These are phyloP conservation scores for Trichonephila clavata DNA, from an alignment of 1,140 invertebrate genomes.

Conservation along the genomic window DNA sequence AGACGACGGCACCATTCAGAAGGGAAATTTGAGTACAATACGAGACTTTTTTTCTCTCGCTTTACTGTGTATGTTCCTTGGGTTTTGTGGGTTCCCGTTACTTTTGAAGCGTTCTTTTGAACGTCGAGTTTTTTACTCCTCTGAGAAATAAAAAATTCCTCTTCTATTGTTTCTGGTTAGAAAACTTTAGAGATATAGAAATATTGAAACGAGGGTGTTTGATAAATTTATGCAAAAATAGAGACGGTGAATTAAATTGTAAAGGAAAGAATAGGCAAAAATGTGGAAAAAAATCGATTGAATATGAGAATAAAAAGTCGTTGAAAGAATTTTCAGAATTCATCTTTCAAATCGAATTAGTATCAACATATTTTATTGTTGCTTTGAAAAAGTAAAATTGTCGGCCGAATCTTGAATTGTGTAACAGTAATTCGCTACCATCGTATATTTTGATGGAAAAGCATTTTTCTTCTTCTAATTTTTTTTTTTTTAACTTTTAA, in stretches of 20 bases:
- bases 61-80: not conserved
- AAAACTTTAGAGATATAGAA: constrained; percentile 24
- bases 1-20: not conserved
- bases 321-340: constrained; percentile 23
- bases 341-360: constrained; percentile 19
- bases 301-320: constrained; percentile 31
- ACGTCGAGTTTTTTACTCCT: not conserved
- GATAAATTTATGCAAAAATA: constrained; percentile 39
- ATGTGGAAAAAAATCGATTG: not conserved
- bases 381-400: not conserved
- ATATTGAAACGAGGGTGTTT: constrained; percentile 33
- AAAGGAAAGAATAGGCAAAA: constrained; percentile 22
- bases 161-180: constrained; percentile 21
- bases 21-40: constrained; percentile 29
- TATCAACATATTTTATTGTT: constrained; percentile 34
- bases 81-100: constrained; percentile 25
- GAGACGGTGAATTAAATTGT: constrained; percentile 22
- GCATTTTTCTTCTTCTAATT: not conserved
- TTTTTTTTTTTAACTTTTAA: too few species aligned
- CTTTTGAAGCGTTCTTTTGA: constrained; percentile 18
- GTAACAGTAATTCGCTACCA: not conserved
- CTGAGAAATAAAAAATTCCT: constrained; percentile 22
- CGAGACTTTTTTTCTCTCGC: not conserved
- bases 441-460: not conserved
- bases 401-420: not conserved